Percentiles rank a stretch among this genome's conserved stretches.
Evolutionary conservation across 2,888 invertebrate species (phyloP).

Genomic region (Noctua janthe): DNA sequence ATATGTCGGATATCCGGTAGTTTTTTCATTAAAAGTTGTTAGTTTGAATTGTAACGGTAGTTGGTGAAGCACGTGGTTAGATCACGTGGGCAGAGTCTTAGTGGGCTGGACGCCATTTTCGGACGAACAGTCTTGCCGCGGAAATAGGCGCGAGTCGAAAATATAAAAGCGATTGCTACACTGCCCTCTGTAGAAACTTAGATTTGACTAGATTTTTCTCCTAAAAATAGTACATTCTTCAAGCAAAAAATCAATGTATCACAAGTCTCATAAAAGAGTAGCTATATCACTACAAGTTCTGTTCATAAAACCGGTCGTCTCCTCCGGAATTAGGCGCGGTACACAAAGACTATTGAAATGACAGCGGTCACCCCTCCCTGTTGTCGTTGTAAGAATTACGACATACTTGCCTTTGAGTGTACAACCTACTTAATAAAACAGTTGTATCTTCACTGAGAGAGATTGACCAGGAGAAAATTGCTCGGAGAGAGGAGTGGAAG

Average conservation of each 20-base stretch:
- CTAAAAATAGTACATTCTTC: neutral
- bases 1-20: too few relatives aligned
- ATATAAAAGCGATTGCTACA: neutral
- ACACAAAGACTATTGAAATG: slow-evolving; percentile 57
- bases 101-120: too few relatives aligned
- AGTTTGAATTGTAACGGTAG: too few relatives aligned
- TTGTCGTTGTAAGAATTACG: slow-evolving; percentile 52
- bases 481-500: too few relatives aligned
- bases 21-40: too few relatives aligned
- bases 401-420: slow-evolving; percentile 57
- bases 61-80: too few relatives aligned
- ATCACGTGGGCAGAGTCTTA: too few relatives aligned
- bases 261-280: slow-evolving; percentile 38
- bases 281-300: slow-evolving; percentile 37
- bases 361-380: slow-evolving; percentile 54
- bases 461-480: too few relatives aligned
- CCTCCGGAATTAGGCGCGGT: slow-evolving; percentile 40
- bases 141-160: too few relatives aligned
- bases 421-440: slow-evolving; percentile 41
- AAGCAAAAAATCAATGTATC: slow-evolving; percentile 4
- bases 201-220: neutral
- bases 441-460: neutral
- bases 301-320: slow-evolving; percentile 51
- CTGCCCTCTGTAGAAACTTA: neutral
- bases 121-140: too few relatives aligned